Base-by-base conservation (phyloP, 2,113 vertebrate species). In the Lophochroa leadbeateri region DNA sequence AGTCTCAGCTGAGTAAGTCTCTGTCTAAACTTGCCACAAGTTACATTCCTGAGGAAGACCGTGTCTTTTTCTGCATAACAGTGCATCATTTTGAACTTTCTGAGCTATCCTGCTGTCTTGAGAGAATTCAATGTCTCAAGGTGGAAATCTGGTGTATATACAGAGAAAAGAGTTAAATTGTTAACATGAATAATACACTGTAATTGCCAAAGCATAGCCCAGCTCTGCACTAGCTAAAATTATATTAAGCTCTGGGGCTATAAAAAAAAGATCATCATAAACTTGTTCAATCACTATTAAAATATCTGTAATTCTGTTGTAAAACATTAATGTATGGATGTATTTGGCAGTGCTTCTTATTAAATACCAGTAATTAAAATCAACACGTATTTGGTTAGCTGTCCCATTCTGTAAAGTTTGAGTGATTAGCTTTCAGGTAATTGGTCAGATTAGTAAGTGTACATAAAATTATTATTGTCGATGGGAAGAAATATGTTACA, bases 321-420 rank as follows among this genome's bases (percentile, higher is more conserved):
- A 96, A 93, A 92, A 95, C 81, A 96, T 96, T 96, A 94, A 96
- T 96, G 93, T 95, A 97, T 96, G 80, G 96, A 95, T 97, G 94
- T 96, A 91, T 91, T 97, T 96, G 94, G 87, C 96, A 95, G 60
- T 93, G 83, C 68, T 97, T 83, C 95, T 97, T 97, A 98, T 97
- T 98, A 98, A 97, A 92, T 95, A 93, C 82, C 87, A 70, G 90
- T 93, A 97, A 98, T 98, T 98, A 97, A 96, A 97, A 97, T 95
- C 84, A 95, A 83, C 93, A 94, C 94, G 35, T 74, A 92, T 88
- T 85, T 94, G 53, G 71, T 82, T 97, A 96, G 91, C 89, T 96
- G 31, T 96, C 90, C 94, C 82, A 65, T 96, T 97, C 91, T 91
- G 41, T 97, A 94, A 95, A 97, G 82, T 92, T 76, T 75, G 74